Conservation (phyloP, 2,888 invertebrate species). For the Baronia brevicornis region DNA sequence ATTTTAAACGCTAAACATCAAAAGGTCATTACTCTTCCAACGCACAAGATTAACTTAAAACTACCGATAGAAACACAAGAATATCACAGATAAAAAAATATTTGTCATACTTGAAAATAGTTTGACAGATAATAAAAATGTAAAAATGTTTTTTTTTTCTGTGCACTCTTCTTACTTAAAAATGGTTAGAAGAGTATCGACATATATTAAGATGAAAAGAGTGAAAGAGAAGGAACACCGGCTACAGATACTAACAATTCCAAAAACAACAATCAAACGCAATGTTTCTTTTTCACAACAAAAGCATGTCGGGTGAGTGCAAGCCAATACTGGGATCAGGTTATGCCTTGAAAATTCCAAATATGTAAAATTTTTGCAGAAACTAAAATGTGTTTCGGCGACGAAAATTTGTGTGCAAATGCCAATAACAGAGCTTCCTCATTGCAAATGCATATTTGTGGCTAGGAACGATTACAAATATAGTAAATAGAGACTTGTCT, state of each 20-base stretch:
- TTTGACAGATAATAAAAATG: too few species aligned
- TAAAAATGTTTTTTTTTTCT: too few species aligned
- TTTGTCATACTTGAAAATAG: too few species aligned
- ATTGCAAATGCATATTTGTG: conserved; percentile 25
- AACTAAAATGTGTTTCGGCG: conserved; percentile 30
- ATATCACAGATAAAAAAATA: conserved; percentile 5
- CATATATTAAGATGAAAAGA: conserved; percentile 37
- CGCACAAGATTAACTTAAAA: conserved; percentile 1
- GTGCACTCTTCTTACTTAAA: too few species aligned
- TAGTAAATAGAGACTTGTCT: too few species aligned
- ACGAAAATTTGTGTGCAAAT: conserved; percentile 48
- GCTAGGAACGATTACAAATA: conserved; percentile 23
- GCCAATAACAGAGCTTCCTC: conserved; percentile 48
- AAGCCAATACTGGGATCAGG: conserved; percentile 57
- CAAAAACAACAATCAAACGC: conserved; percentile 18
- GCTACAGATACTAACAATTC: conserved; percentile 55
- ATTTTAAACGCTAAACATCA: conserved; percentile 9
- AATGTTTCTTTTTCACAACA: conserved; percentile 27
- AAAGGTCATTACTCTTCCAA: too few species aligned
- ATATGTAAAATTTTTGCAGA: conserved; percentile 27
- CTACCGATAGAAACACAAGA: conserved; percentile 9
- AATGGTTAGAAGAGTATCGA: conserved; percentile 38
- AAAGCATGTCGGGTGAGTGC: conserved; percentile 65
- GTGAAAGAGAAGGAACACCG: conserved; percentile 74
- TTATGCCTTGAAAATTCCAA: conserved; percentile 37